A percentile compares a stretch with the other conserved stretches of the same genome.
phyloP scores from a whole-genome alignment of 2,888 invertebrate genomes.

The Ypsolopha sequella region DNA sequence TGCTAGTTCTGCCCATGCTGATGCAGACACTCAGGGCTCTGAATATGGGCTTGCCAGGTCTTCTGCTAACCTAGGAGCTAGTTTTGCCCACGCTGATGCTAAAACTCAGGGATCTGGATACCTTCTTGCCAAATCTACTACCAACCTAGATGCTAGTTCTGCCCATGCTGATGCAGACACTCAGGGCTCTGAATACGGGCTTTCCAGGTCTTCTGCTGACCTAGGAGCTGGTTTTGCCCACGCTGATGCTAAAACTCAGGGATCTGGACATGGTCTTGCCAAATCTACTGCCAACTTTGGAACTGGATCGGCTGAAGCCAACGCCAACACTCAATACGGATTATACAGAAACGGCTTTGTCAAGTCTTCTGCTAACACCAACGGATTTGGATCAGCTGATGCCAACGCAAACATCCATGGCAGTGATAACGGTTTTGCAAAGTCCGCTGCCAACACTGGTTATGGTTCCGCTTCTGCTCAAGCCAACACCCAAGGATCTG shows the following conservation, averaged over 20 bases:
- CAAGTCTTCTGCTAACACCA: slow-evolving; percentile 9
- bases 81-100: slow-evolving; percentile 4
- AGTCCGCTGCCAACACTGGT: slow-evolving; percentile 7
- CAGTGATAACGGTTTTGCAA: not conserved
- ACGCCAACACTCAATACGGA: slow-evolving; percentile 8
- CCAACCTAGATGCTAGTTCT: slow-evolving; percentile 2
- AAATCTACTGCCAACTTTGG: slow-evolving; percentile 8
- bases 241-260: slow-evolving; percentile 5
- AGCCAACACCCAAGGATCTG: slow-evolving; percentile 1
- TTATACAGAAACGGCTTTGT: slow-evolving; percentile 18
- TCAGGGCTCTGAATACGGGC: slow-evolving; percentile 1
- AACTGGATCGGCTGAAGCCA: not conserved
- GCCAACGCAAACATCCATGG: slow-evolving; percentile 1
- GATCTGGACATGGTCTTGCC: slow-evolving; percentile 17
- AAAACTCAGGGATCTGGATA: slow-evolving; percentile 5
- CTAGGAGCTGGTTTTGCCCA: not conserved
- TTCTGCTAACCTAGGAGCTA: slow-evolving; percentile 1
- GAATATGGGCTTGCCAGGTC: slow-evolving; percentile 5
- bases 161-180: slow-evolving; percentile 4
- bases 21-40: slow-evolving; percentile 5
- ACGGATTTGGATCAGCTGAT: slow-evolving; percentile 1
- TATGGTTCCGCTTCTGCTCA: slow-evolving; percentile 5
- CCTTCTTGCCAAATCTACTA: slow-evolving; percentile 4
- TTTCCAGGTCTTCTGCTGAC: slow-evolving; percentile 1
- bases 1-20: slow-evolving; percentile 2